Evolutionary conservation across 2,113 vertebrate species (phyloP).

Genomic region (Zapus hudsonius): DNA sequence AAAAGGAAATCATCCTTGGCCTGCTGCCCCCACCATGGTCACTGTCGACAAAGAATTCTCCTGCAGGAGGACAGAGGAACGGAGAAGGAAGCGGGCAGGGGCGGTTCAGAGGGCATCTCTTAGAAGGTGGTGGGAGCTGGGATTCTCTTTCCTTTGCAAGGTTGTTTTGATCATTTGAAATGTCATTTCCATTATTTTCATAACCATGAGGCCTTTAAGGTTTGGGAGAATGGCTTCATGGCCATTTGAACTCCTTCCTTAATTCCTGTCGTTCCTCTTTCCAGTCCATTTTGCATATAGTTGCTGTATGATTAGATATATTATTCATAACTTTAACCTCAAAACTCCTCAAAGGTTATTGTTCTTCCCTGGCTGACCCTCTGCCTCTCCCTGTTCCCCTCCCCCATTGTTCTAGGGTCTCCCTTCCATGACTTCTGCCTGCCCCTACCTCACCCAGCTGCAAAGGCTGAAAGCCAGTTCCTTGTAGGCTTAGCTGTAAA

Average conservation of each 20-base stretch:
- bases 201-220: constrained; percentile 54
- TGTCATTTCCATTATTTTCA: constrained; percentile 71
- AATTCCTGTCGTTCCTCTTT: constrained; percentile 48
- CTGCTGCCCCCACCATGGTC: constrained; percentile 34
- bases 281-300: constrained; percentile 46
- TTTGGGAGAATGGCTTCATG: constrained; percentile 61
- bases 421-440: background rate
- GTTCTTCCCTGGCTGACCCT: background rate
- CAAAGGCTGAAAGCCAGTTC: background rate
- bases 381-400: background rate
- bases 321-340: constrained; percentile 31
- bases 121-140: constrained; percentile 37
- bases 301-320: background rate
- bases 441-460: background rate
- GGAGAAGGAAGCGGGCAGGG: constrained; percentile 13
- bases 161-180: constrained; percentile 73
- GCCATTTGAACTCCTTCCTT: constrained; percentile 60
- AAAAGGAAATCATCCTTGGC: constrained; percentile 59
- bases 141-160: constrained; percentile 57
- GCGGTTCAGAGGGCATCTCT: constrained; percentile 53
- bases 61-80: constrained; percentile 4
- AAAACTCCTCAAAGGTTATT: background rate
- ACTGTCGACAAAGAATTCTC: constrained; percentile 44
- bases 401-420: background rate
- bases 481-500: background rate